These are phyloP conservation scores for Myotis brandtii DNA, from an alignment of 2,113 vertebrate species.

Conservation along the genomic window DNA sequence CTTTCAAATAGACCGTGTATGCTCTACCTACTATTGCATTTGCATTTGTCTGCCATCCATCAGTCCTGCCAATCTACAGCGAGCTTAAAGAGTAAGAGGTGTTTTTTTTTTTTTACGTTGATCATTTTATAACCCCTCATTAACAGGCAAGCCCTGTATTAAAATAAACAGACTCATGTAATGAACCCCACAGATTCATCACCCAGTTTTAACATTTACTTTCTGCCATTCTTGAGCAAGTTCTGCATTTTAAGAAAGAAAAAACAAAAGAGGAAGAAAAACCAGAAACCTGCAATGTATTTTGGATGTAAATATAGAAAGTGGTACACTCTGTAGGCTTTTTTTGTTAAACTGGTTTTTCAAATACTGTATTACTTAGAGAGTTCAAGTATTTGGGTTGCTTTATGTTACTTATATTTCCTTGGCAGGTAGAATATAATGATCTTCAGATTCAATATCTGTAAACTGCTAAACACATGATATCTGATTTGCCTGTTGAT, in stretches of 20 bases:
- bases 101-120: slow-evolving; percentile 26
- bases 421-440: neutral
- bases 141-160: neutral
- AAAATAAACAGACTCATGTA: neutral
- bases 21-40: slow-evolving; percentile 90
- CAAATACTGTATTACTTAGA: neutral
- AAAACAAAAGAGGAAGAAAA: neutral
- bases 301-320: slow-evolving; percentile 18
- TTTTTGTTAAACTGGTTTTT: neutral
- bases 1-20: slow-evolving; percentile 87
- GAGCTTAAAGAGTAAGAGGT: slow-evolving; percentile 91
- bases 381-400: neutral
- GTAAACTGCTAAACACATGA: neutral
- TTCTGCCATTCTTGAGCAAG: neutral
- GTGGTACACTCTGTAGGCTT: neutral
- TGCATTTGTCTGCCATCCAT: slow-evolving; percentile 90
- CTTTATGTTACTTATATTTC: neutral
- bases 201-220: neutral
- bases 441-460: neutral
- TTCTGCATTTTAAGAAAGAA: slow-evolving; percentile 57
- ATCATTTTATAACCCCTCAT: neutral
- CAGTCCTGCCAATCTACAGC: slow-evolving; percentile 90
- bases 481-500: neutral
- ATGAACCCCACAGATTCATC: neutral
- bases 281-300: neutral